Conservation (phyloP, 1,140 invertebrate genomes). For the Grapholita molesta region DNA sequence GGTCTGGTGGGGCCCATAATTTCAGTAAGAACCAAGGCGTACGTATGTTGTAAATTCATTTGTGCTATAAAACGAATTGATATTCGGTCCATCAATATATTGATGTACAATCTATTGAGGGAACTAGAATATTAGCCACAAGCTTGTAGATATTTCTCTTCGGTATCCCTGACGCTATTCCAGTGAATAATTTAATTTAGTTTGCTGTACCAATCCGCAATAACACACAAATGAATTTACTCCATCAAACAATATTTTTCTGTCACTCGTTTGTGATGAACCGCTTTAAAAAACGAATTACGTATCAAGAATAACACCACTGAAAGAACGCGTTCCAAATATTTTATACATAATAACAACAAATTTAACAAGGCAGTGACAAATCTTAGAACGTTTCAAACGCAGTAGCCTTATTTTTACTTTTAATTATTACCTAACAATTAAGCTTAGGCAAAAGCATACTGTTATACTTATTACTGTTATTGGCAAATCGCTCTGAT, state of each 20-base stretch:
- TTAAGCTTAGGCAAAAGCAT: slow-evolving; percentile 12
- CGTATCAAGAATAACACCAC: background rate
- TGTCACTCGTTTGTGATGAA: background rate
- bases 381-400: slow-evolving; percentile 8
- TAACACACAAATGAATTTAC: background rate
- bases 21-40: background rate
- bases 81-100: no score
- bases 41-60: background rate
- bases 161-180: no score
- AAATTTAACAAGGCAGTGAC: slow-evolving; percentile 16
- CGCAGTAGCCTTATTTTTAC: background rate
- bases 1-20: no score
- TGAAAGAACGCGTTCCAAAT: background rate
- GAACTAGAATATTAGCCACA: no score
- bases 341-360: background rate
- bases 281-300: background rate
- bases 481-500: background rate
- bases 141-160: no score
- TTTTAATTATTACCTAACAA: background rate
- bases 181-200: no score
- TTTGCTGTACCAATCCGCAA: no score
- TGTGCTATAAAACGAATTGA: no score
- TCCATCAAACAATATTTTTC: background rate
- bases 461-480: background rate
- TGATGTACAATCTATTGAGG: no score